Conservation (phyloP, 2,797 vertebrate species). For the Halcyon badia region DNA sequence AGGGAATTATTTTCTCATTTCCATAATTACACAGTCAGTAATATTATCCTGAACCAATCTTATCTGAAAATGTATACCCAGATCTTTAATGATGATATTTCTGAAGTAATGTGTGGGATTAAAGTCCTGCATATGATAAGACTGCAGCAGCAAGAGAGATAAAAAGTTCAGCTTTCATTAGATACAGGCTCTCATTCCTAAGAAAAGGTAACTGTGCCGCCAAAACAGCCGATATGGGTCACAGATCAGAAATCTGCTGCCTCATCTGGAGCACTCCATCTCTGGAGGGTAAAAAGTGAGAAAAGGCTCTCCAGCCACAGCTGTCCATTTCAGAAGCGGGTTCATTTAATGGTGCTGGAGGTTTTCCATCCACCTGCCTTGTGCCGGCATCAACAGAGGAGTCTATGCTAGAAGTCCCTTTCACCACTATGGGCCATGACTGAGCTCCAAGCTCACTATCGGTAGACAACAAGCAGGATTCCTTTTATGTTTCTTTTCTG, state of each 20-base stretch:
- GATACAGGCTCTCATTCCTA: neutral
- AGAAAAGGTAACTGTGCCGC: neutral
- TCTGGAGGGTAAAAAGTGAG: neutral
- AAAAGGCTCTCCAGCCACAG: neutral
- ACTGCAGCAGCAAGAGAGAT: neutral
- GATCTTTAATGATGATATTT: slow-evolving; percentile 26
- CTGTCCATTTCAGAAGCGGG: neutral
- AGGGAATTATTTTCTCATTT: slow-evolving; percentile 64
- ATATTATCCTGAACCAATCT: slow-evolving; percentile 41
- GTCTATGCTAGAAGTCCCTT: neutral
- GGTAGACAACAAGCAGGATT: neutral
- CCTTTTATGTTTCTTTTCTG: neutral
- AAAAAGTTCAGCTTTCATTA: neutral
- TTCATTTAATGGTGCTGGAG: neutral
- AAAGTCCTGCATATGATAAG: neutral
- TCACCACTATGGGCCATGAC: neutral
- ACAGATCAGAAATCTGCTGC: neutral
- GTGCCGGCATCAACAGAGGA: neutral
- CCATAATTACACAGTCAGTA: slow-evolving; percentile 55
- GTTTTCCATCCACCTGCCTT: neutral
- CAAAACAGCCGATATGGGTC: neutral
- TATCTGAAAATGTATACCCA: slow-evolving; percentile 43
- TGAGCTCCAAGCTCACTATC: neutral
- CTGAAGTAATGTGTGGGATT: slow-evolving; percentile 32
- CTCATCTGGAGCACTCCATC: neutral